Evolutionary conservation across 2,113 vertebrate genomes (phyloP).

Genomic region (Grantiella picta): DNA sequence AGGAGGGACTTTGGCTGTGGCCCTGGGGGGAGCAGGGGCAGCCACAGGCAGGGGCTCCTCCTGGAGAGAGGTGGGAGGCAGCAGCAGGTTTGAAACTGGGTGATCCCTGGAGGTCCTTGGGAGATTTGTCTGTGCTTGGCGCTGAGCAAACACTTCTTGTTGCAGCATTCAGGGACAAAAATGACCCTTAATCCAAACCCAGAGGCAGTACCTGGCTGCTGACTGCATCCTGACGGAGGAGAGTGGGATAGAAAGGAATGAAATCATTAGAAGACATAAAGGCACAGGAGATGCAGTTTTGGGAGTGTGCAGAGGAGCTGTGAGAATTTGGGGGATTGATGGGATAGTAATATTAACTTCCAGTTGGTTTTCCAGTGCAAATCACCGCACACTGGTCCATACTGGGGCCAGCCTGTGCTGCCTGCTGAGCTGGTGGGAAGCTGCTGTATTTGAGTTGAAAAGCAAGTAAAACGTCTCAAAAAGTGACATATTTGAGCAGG

Average conservation of each 20-base stretch:
- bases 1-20: fast-evolving
- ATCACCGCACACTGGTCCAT: not conserved
- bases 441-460: not conserved
- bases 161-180: not conserved
- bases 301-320: not conserved
- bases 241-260: not conserved
- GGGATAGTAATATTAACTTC: not conserved
- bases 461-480: not conserved
- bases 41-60: fast-evolving
- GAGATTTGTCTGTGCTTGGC: not conserved
- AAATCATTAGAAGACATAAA: not conserved
- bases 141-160: not conserved
- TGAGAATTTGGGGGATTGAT: not conserved
- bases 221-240: fast-evolving
- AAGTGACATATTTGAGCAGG: not conserved
- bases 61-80: fast-evolving
- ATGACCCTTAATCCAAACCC: not conserved
- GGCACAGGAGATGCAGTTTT: not conserved
- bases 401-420: not conserved
- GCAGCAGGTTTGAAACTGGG: not conserved
- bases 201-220: not conserved
- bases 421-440: not conserved
- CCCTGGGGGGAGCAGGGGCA: not conserved
- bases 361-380: not conserved
- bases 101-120: not conserved